These are phyloP conservation scores for Osmerus eperlanus DNA, from an alignment of 2,113 vertebrate species.

Conservation along the genomic window DNA sequence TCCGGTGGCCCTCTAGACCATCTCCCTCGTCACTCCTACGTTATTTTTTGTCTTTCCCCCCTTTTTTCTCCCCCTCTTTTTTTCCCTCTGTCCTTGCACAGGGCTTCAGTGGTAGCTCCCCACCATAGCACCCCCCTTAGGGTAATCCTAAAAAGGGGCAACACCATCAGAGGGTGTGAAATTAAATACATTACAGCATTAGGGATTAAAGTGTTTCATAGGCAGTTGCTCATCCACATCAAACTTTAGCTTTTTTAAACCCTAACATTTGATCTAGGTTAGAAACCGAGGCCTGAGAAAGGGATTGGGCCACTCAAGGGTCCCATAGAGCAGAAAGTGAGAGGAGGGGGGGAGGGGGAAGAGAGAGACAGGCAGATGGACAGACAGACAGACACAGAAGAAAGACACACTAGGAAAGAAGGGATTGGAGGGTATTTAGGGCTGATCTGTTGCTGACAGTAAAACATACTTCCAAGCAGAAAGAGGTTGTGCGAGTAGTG, in stretches of 20 bases:
- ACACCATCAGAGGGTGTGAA: slow-evolving; percentile 90
- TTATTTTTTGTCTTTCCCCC: slow-evolving; percentile 20
- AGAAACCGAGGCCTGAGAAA: slow-evolving; percentile 73
- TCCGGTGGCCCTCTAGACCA: neutral
- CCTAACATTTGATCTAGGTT: slow-evolving; percentile 88
- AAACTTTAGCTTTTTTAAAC: slow-evolving; percentile 89
- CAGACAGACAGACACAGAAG: slow-evolving; percentile 37
- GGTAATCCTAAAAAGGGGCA: slow-evolving; percentile 78
- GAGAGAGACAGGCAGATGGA: slow-evolving; percentile 43
- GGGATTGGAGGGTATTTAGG: slow-evolving; percentile 39
- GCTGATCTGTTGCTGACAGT: slow-evolving; percentile 46
- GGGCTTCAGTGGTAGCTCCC: slow-evolving; percentile 56
- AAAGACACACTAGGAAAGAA: slow-evolving; percentile 42
- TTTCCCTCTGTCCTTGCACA: slow-evolving; percentile 71
- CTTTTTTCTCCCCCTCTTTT: slow-evolving; percentile 45
- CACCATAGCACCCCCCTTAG: slow-evolving; percentile 63
- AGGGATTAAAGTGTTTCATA: slow-evolving; percentile 90
- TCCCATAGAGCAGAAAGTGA: slow-evolving; percentile 55
- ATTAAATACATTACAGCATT: slow-evolving; percentile 95
- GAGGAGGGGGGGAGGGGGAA: slow-evolving; percentile 26
- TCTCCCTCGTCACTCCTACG: slow-evolving; percentile 21
- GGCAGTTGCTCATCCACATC: slow-evolving; percentile 95
- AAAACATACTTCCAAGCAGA: slow-evolving; percentile 27
- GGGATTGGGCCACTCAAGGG: slow-evolving; percentile 60
- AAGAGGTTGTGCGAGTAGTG: slow-evolving; percentile 18